Evolutionary conservation across 2,888 invertebrate species (phyloP).

Genomic region (Sinopyrophorus schimmeli): DNA sequence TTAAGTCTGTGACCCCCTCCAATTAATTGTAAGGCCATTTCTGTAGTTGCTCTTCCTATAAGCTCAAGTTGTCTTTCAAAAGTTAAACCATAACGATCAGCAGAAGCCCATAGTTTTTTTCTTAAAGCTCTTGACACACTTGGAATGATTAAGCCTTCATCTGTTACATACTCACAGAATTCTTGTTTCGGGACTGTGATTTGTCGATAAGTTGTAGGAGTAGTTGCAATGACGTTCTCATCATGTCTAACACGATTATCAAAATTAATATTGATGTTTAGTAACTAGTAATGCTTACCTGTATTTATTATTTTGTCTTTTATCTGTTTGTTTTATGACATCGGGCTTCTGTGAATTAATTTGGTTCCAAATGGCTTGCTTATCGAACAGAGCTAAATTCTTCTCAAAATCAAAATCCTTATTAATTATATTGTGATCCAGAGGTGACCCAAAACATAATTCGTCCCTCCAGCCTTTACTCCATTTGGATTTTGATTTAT

Average conservation of each 20-base stretch:
- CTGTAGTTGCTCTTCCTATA: conserved; percentile 81
- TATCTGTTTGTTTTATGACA: conserved; percentile 60
- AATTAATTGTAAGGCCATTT: conserved; percentile 79
- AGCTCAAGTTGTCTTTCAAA: conserved; percentile 72
- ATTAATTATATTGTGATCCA: conserved; percentile 65
- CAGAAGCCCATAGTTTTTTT: conserved; percentile 67
- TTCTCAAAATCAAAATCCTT: conserved; percentile 95
- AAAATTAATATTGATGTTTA: neutral
- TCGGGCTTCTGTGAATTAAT: conserved; percentile 66
- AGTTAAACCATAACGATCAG: conserved; percentile 69
- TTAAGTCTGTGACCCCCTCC: conserved; percentile 85
- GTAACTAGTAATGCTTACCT: conserved; percentile 44
- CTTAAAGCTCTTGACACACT: conserved; percentile 70
- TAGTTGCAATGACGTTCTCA: conserved; percentile 76
- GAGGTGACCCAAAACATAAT: conserved; percentile 76
- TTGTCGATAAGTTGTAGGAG: conserved; percentile 67
- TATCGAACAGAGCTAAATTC: conserved; percentile 89
- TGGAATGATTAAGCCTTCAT: conserved; percentile 81
- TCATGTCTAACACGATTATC: conserved; percentile 64
- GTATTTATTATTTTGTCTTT: conserved; percentile 46
- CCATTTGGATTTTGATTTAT: conserved; percentile 57
- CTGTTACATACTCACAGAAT: conserved; percentile 71
- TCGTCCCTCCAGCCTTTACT: conserved; percentile 65
- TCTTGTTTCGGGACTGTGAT: conserved; percentile 71
- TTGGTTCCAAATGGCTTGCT: conserved; percentile 77